Base-by-base conservation (phyloP, 2,113 vertebrate species). In the Laterallus jamaicensis region DNA sequence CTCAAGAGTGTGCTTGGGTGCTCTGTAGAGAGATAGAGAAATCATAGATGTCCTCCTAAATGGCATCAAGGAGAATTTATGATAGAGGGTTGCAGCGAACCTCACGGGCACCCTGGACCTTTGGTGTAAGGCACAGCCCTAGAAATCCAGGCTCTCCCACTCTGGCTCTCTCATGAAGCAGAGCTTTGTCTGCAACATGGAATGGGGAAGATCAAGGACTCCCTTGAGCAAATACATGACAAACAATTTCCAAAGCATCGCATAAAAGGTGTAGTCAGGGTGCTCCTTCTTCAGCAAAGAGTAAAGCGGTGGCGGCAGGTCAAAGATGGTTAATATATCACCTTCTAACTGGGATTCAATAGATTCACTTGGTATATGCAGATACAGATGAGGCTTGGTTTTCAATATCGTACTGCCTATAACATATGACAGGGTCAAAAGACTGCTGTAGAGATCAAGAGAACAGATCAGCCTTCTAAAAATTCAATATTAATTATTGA, bases 401-500 rank as follows among this genome's bases (percentile, higher is more conserved):
- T 88, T 94, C 75, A 80, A 49, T 91, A 79, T 79, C 1, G 0
- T 63, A 58, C 84, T 92, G 92, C 66, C 93, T 94, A 10, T 58
- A 94, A 92, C 79, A 25, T 59, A 67, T 80, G 69, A 75, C 56
- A 79, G 92, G 94, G 89, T 96, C 95, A 97, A 88, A 52, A 59
- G 91, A 47, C 82, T 86, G 79, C 87, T 70, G 66, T 20, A 88
- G 82, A 96, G 92, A 97, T 96, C 93, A 95, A 96, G 82, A 88
- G 87, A 93, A 94, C 42, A 77, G 66, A 92, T 90, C 95, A 94
- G 74, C 70, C 66, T 95, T 75, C 73, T 6, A 9, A 96, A 95
- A 87, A 94, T 87, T 94, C 79, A 90, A 84, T 94, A 96, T 95
- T 97, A 96, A 96, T 97, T 97, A 97, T 92, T 97, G 95, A 92